Evolutionary conservation across 2,888 invertebrate species (phyloP).

Genomic region (Ophonus ardosiacus): DNA sequence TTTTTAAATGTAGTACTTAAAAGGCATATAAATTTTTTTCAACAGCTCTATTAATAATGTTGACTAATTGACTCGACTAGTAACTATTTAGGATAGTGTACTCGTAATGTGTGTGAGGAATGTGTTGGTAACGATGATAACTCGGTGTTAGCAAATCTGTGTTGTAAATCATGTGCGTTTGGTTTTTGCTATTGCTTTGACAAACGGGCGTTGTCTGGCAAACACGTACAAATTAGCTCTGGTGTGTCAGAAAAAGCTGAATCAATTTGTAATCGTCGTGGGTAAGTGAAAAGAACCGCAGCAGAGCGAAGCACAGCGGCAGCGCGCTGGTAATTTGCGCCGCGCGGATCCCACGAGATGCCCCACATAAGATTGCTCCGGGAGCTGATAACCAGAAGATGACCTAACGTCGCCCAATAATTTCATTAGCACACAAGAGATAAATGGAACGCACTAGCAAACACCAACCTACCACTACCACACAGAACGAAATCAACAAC

Average conservation of each 20-base stretch:
- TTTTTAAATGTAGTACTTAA: too few relatives aligned
- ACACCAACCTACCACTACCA: not conserved
- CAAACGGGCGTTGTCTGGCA: conserved; percentile 35
- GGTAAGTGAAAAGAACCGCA: conserved; percentile 27
- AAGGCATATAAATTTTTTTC: too few relatives aligned
- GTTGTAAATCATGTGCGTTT: not conserved
- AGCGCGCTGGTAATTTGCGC: conserved; percentile 55
- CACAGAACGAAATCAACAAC: too few relatives aligned
- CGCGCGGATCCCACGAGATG: conserved; percentile 52
- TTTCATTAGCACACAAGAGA: conserved; percentile 79
- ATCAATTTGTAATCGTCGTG: conserved; percentile 51
- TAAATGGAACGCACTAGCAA: conserved; percentile 73
- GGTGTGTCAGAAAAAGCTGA: conserved; percentile 38
- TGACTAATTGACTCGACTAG: too few relatives aligned
- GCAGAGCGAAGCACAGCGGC: not conserved
- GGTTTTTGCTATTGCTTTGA: not conserved
- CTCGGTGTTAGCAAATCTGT: not conserved
- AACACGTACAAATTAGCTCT: conserved; percentile 45
- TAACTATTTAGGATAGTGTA: not conserved
- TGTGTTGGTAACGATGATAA: not conserved
- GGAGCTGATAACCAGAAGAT: conserved; percentile 67
- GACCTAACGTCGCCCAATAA: conserved; percentile 76
- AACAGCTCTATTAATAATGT: too few relatives aligned
- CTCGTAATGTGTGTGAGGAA: not conserved
- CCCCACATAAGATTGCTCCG: conserved; percentile 55